Base-by-base conservation (phyloP, 1,140 invertebrate species). In the Drosophila parvula region DNA sequence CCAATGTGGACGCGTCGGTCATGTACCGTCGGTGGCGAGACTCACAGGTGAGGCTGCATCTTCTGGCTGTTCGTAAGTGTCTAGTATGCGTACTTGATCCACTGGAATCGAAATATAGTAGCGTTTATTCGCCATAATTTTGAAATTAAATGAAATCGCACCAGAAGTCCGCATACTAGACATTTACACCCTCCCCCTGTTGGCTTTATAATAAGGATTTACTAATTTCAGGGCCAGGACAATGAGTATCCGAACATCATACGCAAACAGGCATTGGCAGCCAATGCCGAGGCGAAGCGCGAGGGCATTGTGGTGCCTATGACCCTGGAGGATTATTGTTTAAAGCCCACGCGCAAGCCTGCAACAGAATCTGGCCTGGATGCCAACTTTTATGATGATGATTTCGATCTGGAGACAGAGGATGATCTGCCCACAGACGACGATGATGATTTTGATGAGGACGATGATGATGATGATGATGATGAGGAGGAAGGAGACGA, bases 161-260 rank as follows among this genome's bases (percentile, higher is more conserved):
- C 56, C 40, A 27, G 11, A 61, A 64, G 57, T 36, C 57, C 32
- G 57, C 27, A 47, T 38, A 7, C 59, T 65, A 47, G 63, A 34
- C 63, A 65, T 65, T 65, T 63, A 65, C 58, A n/a, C 18, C 32
- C 41, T 7, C 40, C 6, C 12, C 2, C 18, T 1, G 0, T 67
- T 58, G n/a, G 36, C 40, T 44, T 12, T 57, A 56, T 55, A 44
- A 73, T 56, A 45, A 58, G 47, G 36, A 65, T 65, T 5, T 60
- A 11, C 51, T 55, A 60, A 16, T 67, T 78, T 40, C 47, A 91
- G 94, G 98, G 98, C 74, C 96, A 96, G 92, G 98, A 99, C 93
- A 99, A 99, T 93, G 98, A 99, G 93, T 99, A 99, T 94, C 98
- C 99, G 94, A 99, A 98, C 94, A 99, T 99, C 82, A 99, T 99